Conservation (phyloP, 2,888 invertebrate genomes). For the Dryobotodes eremita region DNA sequence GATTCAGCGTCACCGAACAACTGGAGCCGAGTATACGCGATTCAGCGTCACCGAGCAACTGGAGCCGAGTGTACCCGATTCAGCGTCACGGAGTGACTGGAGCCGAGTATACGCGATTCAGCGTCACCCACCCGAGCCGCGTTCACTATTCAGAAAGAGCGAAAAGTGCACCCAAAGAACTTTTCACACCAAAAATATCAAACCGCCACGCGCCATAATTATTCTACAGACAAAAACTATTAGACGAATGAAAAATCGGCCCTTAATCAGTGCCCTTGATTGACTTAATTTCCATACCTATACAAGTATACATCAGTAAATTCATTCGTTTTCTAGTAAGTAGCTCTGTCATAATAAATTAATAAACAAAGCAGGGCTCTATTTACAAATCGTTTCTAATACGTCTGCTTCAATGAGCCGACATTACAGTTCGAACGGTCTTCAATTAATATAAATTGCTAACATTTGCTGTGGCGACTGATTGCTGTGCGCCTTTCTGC, state of each 20-base stretch:
- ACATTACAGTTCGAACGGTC: constrained; percentile 44
- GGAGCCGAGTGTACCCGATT: no score
- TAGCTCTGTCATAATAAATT: constrained; percentile 53
- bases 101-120: no score
- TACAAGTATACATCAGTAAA: no score
- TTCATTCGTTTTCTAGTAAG: background rate
- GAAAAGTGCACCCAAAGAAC: no score
- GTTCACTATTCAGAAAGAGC: no score
- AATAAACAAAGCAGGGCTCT: constrained; percentile 33
- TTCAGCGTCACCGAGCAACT: no score
- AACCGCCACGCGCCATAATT: background rate
- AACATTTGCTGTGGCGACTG: constrained; percentile 40
- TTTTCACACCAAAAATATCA: background rate
- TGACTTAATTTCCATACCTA: background rate
- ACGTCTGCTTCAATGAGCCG: constrained; percentile 45
- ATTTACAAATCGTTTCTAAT: constrained; percentile 18
- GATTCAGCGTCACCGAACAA: no score
- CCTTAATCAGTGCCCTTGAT: background rate
- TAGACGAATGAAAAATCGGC: background rate
- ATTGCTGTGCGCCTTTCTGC: constrained; percentile 31
- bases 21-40: no score
- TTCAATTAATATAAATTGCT: constrained; percentile 66
- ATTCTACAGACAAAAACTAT: background rate
- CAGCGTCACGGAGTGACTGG: no score
- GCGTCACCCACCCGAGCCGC: no score